Percentiles rank a stretch among this genome's conserved stretches.
phyloP scores from a whole-genome alignment of 2,113 vertebrate species.

The Mesembrinibis cayennensis region DNA sequence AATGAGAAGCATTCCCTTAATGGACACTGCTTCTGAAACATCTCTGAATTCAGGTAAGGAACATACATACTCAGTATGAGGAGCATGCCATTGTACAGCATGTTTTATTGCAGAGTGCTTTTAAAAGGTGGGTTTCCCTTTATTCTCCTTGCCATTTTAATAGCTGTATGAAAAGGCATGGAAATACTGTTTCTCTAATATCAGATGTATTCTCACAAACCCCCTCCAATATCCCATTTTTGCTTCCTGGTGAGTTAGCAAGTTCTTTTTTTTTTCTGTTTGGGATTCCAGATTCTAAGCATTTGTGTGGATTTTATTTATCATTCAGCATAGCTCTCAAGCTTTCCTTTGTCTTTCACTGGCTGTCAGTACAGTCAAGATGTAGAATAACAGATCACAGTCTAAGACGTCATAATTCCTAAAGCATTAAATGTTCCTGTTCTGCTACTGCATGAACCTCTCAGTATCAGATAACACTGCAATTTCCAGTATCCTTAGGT shows the following conservation, averaged over 20 bases:
- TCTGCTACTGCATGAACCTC: neutral
- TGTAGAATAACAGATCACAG: neutral
- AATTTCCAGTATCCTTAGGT: neutral
- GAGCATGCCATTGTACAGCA: rapidly evolving
- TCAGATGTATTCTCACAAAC: neutral
- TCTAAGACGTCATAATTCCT: neutral
- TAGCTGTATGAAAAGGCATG: neutral
- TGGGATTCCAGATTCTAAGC: neutral
- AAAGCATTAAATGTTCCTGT: neutral
- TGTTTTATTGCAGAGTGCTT: neutral
- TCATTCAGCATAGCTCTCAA: neutral
- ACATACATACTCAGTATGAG: rapidly evolving
- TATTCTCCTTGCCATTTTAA: neutral
- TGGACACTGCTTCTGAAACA: neutral
- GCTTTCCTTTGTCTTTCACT: neutral
- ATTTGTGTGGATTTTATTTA: neutral
- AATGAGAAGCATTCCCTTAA: neutral
- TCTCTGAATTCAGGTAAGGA: neutral
- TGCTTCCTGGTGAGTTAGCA: neutral
- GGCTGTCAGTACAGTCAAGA: neutral
- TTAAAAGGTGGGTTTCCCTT: neutral
- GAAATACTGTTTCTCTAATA: neutral
- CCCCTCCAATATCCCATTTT: neutral
- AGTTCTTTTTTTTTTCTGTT: neutral
- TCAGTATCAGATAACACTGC: neutral